Percentiles rank a stretch among this genome's conserved stretches.
These are phyloP conservation scores for Pherbina coryleti DNA, from an alignment of 2,888 invertebrate genomes.

Conservation along the genomic window DNA sequence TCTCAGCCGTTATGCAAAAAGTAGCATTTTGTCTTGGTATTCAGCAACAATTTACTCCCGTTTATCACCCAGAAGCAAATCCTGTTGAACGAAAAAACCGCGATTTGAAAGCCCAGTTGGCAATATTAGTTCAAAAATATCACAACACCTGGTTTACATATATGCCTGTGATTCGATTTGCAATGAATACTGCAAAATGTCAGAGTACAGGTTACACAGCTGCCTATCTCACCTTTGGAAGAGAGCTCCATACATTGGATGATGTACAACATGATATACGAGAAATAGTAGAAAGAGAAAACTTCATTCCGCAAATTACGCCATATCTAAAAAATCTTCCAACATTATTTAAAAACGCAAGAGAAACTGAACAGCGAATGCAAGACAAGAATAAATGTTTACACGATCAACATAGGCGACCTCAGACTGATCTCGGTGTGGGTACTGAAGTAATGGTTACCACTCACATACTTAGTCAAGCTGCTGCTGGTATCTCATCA, in stretches of 20 bases:
- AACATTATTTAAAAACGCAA: conserved; percentile 36
- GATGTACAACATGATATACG: conserved; percentile 56
- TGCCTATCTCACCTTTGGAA: conserved; percentile 61
- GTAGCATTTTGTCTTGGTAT: not conserved
- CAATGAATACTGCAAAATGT: conserved; percentile 62
- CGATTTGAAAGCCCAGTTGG: conserved; percentile 25
- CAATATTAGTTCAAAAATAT: conserved; percentile 40
- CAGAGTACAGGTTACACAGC: conserved; percentile 57
- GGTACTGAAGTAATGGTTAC: conserved; percentile 52
- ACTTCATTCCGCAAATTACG: conserved; percentile 46
- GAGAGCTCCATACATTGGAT: conserved; percentile 59
- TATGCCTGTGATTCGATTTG: conserved; percentile 52
- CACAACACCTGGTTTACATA: conserved; percentile 35
- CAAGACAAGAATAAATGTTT: conserved; percentile 48
- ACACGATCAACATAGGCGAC: conserved; percentile 45
- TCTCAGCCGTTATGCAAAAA: not conserved
- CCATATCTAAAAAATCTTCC: conserved; percentile 35
- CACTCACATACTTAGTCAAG: conserved; percentile 45
- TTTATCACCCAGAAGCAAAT: not conserved
- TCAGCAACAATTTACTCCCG: not conserved
- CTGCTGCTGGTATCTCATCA: conserved; percentile 48
- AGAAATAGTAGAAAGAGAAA: conserved; percentile 52
- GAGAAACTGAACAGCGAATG: conserved; percentile 43
- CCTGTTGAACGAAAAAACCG: not conserved
- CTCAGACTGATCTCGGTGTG: conserved; percentile 44